phyloP scores from a whole-genome alignment of 2,113 vertebrate species.

The Myxocyprinus asiaticus region DNA sequence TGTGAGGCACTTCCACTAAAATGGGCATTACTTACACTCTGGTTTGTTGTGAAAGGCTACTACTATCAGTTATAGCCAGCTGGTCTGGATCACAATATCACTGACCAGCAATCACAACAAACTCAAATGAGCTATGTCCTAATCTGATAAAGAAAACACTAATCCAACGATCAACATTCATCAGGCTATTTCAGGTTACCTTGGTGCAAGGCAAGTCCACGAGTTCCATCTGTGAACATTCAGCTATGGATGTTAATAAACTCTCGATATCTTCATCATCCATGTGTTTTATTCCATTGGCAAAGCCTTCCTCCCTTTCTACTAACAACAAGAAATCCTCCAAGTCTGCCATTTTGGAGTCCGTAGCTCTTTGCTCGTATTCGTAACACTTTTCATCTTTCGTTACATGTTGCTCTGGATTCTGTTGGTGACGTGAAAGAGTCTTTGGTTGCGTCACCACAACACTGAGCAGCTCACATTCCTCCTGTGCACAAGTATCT shows the following conservation, averaged over 20 bases:
- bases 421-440: slow-evolving; percentile 55
- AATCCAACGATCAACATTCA: slow-evolving; percentile 50
- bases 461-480: slow-evolving; percentile 72
- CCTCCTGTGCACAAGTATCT: slow-evolving; percentile 65
- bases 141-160: slow-evolving; percentile 51
- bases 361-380: slow-evolving; percentile 59
- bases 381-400: slow-evolving; percentile 50
- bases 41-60: slow-evolving; percentile 28
- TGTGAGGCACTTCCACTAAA: slow-evolving; percentile 41
- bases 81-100: slow-evolving; percentile 63
- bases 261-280: slow-evolving; percentile 72
- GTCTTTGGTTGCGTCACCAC: slow-evolving; percentile 73
- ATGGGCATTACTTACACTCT: slow-evolving; percentile 50
- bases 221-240: slow-evolving; percentile 73
- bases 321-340: slow-evolving; percentile 75
- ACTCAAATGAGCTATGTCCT: slow-evolving; percentile 52
- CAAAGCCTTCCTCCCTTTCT: slow-evolving; percentile 72
- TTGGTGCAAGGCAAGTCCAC: slow-evolving; percentile 75
- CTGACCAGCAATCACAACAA: slow-evolving; percentile 52
- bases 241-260: slow-evolving; percentile 67
- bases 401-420: slow-evolving; percentile 53
- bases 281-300: slow-evolving; percentile 65
- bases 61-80: slow-evolving; percentile 58
- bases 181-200: slow-evolving; percentile 76
- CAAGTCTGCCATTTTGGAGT: slow-evolving; percentile 74